Evolutionary conservation across 2,797 vertebrate species (phyloP), one percentile per base, ranked within the genome.

Genomic region (Helicolenus hilgendorfi): DNA sequence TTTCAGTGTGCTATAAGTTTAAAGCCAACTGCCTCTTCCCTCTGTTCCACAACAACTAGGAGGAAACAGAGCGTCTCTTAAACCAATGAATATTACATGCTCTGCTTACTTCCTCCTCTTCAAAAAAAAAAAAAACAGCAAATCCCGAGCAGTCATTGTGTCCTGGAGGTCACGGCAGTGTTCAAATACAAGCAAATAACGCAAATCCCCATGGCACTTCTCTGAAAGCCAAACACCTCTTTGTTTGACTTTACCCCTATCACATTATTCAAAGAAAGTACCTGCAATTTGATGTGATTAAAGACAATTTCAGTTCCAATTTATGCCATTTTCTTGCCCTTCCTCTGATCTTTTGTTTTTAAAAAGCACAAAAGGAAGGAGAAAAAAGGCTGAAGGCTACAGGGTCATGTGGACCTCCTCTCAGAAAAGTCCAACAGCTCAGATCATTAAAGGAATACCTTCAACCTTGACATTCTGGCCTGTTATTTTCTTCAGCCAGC

Each of bases 391-490:
- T 73, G 63, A 77, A 69, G 59, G 69, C 56, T 59, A 5, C 62
- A 22, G 67, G 41, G 74, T 80, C 72, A 58, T 26, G n/a, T 83
- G 63, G 79, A 53, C 5, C 35, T 70, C 60, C 60, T 69, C 38
- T 53, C 22, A 27, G 33, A 71, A 38, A 63, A 59, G 20, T 79
- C 71, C 62, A 79, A 41, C 59, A 69, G 64, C 27, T 69, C 77
- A 33, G 74, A 68, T 85, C 71, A 71, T 86, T 91, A 84, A 62
- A 78, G 55, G 36, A 87, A 75, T 72, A 80, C 31, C 74, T 67
- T 89, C 78, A 75, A 36, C 72, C 75, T 71, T 53, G 72, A 83
- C 81, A 72, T 70, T 59, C 55, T 45, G 58, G 27, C 10, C 73
- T 78, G 41, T 20, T 49, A 49, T 60, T 89, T 74, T 68, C 22